phyloP scores from a whole-genome alignment of 2,888 invertebrate genomes.

The Perithous albicinctus region DNA sequence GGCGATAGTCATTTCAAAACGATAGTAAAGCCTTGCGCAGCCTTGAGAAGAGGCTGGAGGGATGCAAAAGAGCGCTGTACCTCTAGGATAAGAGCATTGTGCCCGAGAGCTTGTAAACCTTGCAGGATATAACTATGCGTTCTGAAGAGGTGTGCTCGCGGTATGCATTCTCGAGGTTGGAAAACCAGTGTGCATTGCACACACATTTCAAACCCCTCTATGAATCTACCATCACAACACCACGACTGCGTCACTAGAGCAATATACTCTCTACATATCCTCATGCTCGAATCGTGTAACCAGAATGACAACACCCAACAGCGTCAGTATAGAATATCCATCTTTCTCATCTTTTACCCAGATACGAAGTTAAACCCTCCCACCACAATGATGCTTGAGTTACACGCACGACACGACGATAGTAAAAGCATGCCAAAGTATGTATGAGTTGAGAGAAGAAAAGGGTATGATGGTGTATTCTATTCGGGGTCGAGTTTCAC shows the following conservation, averaged over 20 bases:
- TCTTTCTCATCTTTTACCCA: constrained; percentile 56
- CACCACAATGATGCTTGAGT: constrained; percentile 26
- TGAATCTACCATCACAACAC: constrained; percentile 24
- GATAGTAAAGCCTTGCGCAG: constrained; percentile 39
- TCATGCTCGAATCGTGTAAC: not conserved
- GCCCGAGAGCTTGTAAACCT: constrained; percentile 56
- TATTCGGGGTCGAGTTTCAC: constrained; percentile 28
- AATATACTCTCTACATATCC: constrained; percentile 26
- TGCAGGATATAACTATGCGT: constrained; percentile 54
- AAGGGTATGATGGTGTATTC: constrained; percentile 36
- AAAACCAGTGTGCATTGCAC: constrained; percentile 9
- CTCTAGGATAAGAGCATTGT: constrained; percentile 58
- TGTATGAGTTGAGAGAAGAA: constrained; percentile 19
- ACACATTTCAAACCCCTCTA: constrained; percentile 32
- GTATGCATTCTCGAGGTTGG: constrained; percentile 6
- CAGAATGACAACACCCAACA: constrained; percentile 2
- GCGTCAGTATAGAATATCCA: not conserved
- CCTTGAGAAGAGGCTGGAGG: constrained; percentile 4
- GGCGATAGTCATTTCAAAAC: constrained; percentile 55
- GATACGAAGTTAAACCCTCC: constrained; percentile 50
- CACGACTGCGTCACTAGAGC: constrained; percentile 10
- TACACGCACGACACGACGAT: not conserved
- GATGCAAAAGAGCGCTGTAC: constrained; percentile 33
- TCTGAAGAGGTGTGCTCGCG: constrained; percentile 45
- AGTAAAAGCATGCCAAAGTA: not conserved